Evolutionary conservation across 2,113 vertebrate species (phyloP).

Genomic region (Lynx canadensis): DNA sequence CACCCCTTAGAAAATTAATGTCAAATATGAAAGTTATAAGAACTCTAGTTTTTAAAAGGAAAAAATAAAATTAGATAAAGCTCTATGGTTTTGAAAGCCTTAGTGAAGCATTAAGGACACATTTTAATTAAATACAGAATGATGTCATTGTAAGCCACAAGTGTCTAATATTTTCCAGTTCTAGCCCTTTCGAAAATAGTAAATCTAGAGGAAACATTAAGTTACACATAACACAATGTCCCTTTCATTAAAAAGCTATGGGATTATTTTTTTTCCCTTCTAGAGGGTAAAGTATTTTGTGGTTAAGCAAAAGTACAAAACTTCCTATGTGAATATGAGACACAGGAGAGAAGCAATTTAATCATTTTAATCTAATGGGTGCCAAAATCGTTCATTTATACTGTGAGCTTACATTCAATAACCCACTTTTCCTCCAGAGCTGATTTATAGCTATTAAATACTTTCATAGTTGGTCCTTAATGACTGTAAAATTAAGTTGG

Average conservation of each 20-base stretch:
- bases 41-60: slow-evolving; percentile 37
- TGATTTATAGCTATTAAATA: slow-evolving; percentile 58
- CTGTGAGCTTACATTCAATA: slow-evolving; percentile 48
- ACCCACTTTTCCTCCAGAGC: slow-evolving; percentile 41
- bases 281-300: slow-evolving; percentile 72
- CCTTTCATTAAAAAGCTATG: slow-evolving; percentile 75
- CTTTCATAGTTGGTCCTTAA: slow-evolving; percentile 57
- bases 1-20: slow-evolving; percentile 25
- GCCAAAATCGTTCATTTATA: slow-evolving; percentile 52
- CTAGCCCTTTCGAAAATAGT: slow-evolving; percentile 79
- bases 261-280: slow-evolving; percentile 64
- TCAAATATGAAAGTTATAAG: slow-evolving; percentile 48
- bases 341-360: slow-evolving; percentile 67
- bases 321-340: slow-evolving; percentile 68
- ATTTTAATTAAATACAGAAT: slow-evolving; percentile 78
- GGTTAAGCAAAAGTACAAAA: slow-evolving; percentile 78
- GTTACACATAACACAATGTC: slow-evolving; percentile 77
- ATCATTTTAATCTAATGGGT: slow-evolving; percentile 62
- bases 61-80: slow-evolving; percentile 42
- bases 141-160: slow-evolving; percentile 77
- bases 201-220: slow-evolving; percentile 82
- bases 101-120: slow-evolving; percentile 30
- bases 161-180: slow-evolving; percentile 76
- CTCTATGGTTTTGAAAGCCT: neutral
- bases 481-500: slow-evolving; percentile 69